These are phyloP conservation scores for Emydoidea blandingii DNA, from an alignment of 2,797 vertebrate species.

Conservation along the genomic window DNA sequence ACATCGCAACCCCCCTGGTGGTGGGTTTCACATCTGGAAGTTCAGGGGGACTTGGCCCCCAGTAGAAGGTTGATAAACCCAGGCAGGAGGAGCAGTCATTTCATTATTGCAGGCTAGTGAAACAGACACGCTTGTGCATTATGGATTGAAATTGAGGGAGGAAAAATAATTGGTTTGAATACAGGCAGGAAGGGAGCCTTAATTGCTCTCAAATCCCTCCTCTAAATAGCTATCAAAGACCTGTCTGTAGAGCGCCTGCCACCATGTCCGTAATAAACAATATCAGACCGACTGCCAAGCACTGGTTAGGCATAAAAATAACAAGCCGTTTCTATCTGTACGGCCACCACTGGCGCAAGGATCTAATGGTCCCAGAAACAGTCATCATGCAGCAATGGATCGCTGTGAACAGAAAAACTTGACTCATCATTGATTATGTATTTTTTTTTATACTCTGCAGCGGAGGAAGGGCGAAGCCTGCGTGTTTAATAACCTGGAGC, in stretches of 20 bases:
- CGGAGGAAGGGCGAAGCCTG: neutral
- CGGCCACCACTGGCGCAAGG: constrained; percentile 26
- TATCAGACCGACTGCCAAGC: neutral
- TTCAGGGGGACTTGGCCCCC: neutral
- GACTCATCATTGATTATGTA: accelerated
- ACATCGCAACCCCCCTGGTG: neutral
- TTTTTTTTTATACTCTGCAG: neutral
- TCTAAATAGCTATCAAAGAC: neutral
- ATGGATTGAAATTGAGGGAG: neutral
- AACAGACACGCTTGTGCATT: neutral
- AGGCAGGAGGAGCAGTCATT: neutral
- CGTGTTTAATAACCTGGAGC: neutral
- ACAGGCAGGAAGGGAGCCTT: constrained; percentile 29
- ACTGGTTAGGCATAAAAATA: neutral
- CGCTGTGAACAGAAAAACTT: neutral
- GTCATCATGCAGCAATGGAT: neutral
- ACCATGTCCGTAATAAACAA: neutral
- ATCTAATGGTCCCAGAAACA: neutral
- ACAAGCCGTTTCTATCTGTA: constrained; percentile 1
- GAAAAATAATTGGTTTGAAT: constrained; percentile 11
- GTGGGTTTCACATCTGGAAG: neutral
- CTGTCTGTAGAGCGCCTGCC: neutral
- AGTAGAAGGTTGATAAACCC: neutral
- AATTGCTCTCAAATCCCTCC: constrained; percentile 32
- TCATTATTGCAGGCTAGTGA: neutral